A percentile compares a stretch with the other conserved stretches of the same genome.
Evolutionary conservation across 2,113 vertebrate genomes (phyloP).

Genomic region (Bambusicola thoracicus): DNA sequence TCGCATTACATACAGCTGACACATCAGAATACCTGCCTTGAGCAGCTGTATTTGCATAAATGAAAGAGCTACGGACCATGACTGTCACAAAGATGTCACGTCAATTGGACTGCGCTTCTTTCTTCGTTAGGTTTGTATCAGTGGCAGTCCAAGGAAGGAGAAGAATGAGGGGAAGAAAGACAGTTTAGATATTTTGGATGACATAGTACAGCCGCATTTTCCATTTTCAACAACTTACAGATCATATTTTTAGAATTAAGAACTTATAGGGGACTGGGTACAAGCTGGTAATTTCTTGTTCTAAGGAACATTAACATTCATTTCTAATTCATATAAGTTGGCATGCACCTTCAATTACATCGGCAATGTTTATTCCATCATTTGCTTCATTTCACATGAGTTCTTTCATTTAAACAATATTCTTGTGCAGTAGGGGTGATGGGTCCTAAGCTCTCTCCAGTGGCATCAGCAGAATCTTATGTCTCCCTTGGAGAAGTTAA

Average conservation of each 20-base stretch:
- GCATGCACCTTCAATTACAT: conserved; percentile 20
- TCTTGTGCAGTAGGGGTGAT: background rate
- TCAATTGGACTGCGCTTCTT: background rate
- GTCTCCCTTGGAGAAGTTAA: conserved; percentile 9
- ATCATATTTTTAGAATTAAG: background rate
- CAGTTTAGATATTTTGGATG: background rate
- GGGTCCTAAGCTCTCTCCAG: conserved; percentile 24
- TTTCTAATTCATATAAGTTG: conserved; percentile 47
- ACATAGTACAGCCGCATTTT: background rate
- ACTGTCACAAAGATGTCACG: conserved; percentile 20
- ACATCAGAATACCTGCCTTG: conserved; percentile 36
- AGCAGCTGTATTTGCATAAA: conserved; percentile 38
- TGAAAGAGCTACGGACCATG: conserved; percentile 25
- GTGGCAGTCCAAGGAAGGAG: background rate
- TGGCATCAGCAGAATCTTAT: conserved; percentile 32
- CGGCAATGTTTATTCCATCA: conserved; percentile 47
- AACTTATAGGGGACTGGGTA: background rate
- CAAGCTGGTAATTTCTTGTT: conserved; percentile 16
- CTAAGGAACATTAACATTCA: conserved; percentile 38
- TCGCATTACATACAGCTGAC: background rate
- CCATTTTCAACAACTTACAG: background rate
- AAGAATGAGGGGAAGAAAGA: background rate
- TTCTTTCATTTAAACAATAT: conserved; percentile 67
- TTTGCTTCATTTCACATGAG: conserved; percentile 62
- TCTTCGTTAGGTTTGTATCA: background rate